Evolutionary conservation across 2,797 vertebrate species (phyloP).

Genomic region (Scleropages formosus): DNA sequence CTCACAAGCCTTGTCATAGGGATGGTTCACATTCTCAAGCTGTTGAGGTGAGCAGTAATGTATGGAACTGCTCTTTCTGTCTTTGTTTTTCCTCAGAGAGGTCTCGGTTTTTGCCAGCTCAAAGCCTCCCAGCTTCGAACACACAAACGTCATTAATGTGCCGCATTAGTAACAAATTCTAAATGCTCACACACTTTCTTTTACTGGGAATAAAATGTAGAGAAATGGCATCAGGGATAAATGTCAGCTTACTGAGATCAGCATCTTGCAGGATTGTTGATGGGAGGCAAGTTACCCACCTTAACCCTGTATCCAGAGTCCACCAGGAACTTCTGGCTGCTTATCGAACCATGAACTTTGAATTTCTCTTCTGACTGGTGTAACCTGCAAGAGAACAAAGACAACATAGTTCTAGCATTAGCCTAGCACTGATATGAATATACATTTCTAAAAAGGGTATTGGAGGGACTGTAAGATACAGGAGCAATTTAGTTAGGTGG

Average conservation of each 20-base stretch:
- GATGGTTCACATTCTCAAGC: conserved; percentile 53
- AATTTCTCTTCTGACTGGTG: conserved; percentile 74
- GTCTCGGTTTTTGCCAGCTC: conserved; percentile 80
- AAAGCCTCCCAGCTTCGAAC: conserved; percentile 78
- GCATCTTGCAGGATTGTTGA: too few relatives aligned
- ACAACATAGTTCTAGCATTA: neutral
- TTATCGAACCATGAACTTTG: conserved; percentile 77
- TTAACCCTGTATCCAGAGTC: conserved; percentile 75
- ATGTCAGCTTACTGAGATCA: too few relatives aligned
- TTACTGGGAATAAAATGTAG: too few relatives aligned
- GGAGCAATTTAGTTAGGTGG: neutral
- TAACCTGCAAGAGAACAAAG: conserved; percentile 59
- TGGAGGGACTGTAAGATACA: neutral
- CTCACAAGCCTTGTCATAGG: conserved; percentile 73
- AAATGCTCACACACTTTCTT: too few relatives aligned
- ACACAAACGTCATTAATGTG: neutral
- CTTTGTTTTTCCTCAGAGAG: conserved; percentile 64
- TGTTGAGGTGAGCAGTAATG: conserved; percentile 74
- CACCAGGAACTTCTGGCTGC: conserved; percentile 81
- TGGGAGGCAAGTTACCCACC: conserved; percentile 53
- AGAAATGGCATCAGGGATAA: too few relatives aligned
- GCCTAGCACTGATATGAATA: neutral
- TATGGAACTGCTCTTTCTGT: conserved; percentile 43
- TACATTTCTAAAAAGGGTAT: neutral
- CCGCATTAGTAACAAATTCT: too few relatives aligned